phyloP scores from a whole-genome alignment of 2,113 vertebrate genomes.

The Herpetotheres cachinnans region DNA sequence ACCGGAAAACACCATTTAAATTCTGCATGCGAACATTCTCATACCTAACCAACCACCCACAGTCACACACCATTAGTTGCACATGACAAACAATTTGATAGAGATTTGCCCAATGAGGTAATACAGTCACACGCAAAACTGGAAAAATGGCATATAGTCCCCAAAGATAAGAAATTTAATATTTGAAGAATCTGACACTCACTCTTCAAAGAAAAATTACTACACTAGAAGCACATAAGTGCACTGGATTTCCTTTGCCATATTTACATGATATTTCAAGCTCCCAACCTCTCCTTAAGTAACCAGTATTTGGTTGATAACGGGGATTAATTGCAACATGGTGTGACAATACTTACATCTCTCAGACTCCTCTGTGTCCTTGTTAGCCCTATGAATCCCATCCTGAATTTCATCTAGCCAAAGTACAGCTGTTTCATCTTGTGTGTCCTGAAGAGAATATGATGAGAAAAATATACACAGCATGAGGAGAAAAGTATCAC shows the following conservation, averaged over 20 bases:
- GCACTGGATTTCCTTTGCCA: background rate
- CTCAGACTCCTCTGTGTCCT: constrained; percentile 87
- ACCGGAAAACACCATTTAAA: background rate
- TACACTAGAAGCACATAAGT: background rate
- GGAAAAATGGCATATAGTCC: background rate
- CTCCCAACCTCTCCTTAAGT: background rate
- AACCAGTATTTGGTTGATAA: background rate
- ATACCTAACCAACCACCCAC: background rate
- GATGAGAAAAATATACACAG: background rate
- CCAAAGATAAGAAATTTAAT: background rate
- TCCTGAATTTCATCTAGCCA: constrained; percentile 99
- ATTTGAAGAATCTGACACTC: background rate
- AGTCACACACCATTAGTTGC: background rate
- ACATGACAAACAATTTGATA: background rate
- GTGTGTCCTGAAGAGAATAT: constrained; percentile 81
- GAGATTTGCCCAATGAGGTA: background rate
- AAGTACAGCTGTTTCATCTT: constrained; percentile 92
- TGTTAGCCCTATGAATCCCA: constrained; percentile 86
- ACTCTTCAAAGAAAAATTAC: background rate
- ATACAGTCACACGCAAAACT: background rate
- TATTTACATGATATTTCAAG: background rate
- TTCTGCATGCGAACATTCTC: background rate
- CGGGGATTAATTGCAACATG: background rate
- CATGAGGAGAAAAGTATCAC: background rate
- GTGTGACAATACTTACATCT: constrained; percentile 77